A percentile compares a stretch with the other conserved stretches of the same genome.
Evolutionary conservation across 2,888 invertebrate species (phyloP).

Genomic region (Sisyra terminalis): DNA sequence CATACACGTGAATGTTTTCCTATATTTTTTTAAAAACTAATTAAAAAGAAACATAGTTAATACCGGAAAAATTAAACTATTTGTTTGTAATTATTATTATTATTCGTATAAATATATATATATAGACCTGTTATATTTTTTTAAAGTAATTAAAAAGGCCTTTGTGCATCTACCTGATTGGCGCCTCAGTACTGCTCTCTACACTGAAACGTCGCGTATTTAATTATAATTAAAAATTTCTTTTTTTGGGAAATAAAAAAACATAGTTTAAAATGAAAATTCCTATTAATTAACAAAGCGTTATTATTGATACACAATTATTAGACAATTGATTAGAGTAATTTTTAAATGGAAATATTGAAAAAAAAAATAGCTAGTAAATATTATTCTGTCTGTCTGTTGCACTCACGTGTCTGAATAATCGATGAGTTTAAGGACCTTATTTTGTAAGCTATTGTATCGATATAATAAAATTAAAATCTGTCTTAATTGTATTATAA

Average conservation of each 20-base stretch:
- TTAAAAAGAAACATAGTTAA: too few relatives aligned
- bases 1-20: too few relatives aligned
- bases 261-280: constrained; percentile 5
- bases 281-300: constrained; percentile 6
- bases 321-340: constrained; percentile 7
- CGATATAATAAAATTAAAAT: constrained; percentile 1
- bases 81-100: too few relatives aligned
- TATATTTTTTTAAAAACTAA: too few relatives aligned
- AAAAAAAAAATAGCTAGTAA: constrained; percentile 12
- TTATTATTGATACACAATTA: constrained; percentile 3
- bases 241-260: constrained; percentile 8
- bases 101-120: too few relatives aligned
- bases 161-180: constrained; percentile 3
- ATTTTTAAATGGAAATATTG: constrained; percentile 2
- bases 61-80: too few relatives aligned
- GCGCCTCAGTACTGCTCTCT: constrained; percentile 6
- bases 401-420: constrained; percentile 3
- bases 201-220: constrained; percentile 5
- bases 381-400: constrained; percentile 24
- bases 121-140: too few relatives aligned
- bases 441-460: constrained; percentile 14
- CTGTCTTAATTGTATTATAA: constrained; percentile 4
- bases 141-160: not conserved
- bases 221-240: constrained; percentile 4
- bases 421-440: constrained; percentile 13